Evolutionary conservation across 35 echinoderm and acorn worm genomes (phyloP), one percentile per base, ranked within the genome.

Genomic region (Apostichopus japonicus): DNA sequence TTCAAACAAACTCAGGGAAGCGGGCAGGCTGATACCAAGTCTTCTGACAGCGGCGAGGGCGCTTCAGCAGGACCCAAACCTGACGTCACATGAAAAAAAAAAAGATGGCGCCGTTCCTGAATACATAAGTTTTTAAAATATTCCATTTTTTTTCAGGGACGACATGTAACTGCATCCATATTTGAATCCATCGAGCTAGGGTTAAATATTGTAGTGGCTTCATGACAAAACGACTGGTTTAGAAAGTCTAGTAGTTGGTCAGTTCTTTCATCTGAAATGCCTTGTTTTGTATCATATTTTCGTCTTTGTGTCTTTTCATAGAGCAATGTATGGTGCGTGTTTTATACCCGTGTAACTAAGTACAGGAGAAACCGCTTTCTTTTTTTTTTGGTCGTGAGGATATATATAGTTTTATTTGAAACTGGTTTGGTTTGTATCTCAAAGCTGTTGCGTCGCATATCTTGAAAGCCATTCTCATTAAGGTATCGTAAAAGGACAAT

Each of bases 1-100:
- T 71, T 94, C 81, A 94, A 94, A 76, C 70, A 90, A 79, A 79
- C 77, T 83, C 77, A 92, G 91, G 91, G 79, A 84, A 84, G 79
- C 77, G 73, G 91, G 25, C 65, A 81, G 78, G 21, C 91, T 53
- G 91, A 91, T n/a, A 71, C 77, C 65, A 84, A 92, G 77, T 91
- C 90, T 61, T 91, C 90, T 59, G 90, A 91, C 27, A 79, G 90
- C 55, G 90, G 77, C 53, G 91, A 52, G 57, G 77, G 27, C 7
- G 57, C 17, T 10, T 23, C 77, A 62, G 24, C 91, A 53, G 91
- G 59, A 84, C 71, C 90, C 72, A 79, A 78, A 55, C 90, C 90
- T n/a, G 90, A 91, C 21, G 90, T 78, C 53, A 91, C 90, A 91
- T 91, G 90, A 91, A 63, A 67, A 44, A 44, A 44, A 73, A 44